Evolutionary conservation across 2,888 invertebrate genomes (phyloP).

Genomic region (Gortyna flavago): DNA sequence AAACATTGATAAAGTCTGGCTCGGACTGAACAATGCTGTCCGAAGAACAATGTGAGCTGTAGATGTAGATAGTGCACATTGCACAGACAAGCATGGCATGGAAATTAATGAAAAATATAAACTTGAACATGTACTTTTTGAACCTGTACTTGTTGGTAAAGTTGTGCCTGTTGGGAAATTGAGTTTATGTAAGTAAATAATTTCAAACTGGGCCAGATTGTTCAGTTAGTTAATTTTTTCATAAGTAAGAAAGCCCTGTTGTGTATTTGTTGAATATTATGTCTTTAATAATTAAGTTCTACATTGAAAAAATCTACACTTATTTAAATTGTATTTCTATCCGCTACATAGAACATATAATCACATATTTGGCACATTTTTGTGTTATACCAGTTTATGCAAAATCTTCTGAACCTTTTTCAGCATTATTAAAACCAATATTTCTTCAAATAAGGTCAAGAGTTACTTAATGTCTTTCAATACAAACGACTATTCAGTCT

Average conservation of each 20-base stretch:
- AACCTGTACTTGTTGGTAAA: not conserved
- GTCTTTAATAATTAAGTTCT: not conserved
- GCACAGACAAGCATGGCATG: not conserved
- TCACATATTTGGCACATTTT: not conserved
- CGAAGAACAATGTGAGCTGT: conserved; percentile 44
- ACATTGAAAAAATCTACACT: too few relatives aligned
- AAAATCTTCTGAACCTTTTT: not conserved
- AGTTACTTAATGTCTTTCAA: conserved; percentile 15
- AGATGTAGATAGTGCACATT: conserved; percentile 36
- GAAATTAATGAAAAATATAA: conserved; percentile 1
- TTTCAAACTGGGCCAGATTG: not conserved
- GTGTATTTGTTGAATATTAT: not conserved
- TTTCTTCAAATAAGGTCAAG: conserved; percentile 6
- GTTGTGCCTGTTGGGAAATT: conserved; percentile 17
- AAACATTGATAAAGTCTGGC: conserved; percentile 29
- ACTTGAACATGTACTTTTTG: not conserved
- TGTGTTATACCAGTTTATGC: not conserved
- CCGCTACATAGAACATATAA: not conserved
- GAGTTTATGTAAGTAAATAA: not conserved
- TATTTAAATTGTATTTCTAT: not conserved
- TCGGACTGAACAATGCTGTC: conserved; percentile 37
- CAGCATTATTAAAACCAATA: not conserved
- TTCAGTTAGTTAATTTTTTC: not conserved
- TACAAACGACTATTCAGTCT: conserved; percentile 21
- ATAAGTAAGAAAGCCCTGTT: not conserved